A percentile compares a stretch with the other conserved stretches of the same genome.
Conservation (phyloP, 1,140 invertebrate species). For the Procambarus virginalis region DNA sequence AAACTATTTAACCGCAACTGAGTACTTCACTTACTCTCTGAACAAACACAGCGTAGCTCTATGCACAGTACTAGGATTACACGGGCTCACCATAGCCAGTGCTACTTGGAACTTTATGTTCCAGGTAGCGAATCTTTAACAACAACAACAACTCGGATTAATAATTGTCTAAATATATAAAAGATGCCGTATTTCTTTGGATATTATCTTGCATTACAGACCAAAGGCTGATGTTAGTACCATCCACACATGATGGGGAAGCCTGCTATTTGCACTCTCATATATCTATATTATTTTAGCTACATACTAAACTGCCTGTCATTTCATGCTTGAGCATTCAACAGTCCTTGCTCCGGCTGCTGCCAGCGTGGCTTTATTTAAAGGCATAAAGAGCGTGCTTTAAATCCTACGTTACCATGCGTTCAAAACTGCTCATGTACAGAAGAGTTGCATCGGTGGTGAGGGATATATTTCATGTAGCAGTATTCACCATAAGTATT, state of each 20-base stretch:
- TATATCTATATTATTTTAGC: background rate
- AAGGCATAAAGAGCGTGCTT: conserved; percentile 7
- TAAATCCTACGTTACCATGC: background rate
- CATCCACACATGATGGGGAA: too few species aligned
- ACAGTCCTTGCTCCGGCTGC: background rate
- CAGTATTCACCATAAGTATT: background rate
- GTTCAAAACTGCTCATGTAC: background rate
- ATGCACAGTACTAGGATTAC: background rate
- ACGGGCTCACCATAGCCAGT: too few species aligned
- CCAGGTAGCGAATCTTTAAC: too few species aligned
- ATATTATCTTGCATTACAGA: too few species aligned
- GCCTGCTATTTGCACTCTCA: background rate
- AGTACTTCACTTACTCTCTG: too few species aligned
- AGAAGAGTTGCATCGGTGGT: background rate
- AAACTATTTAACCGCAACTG: too few species aligned
- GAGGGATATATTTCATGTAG: background rate
- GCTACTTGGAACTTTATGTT: too few species aligned
- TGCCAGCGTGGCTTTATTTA: background rate
- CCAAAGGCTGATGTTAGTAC: too few species aligned
- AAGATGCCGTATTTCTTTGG: background rate
- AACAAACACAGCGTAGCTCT: too few species aligned
- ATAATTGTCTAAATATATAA: background rate
- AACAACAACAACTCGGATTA: too few species aligned
- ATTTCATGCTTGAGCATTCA: background rate
- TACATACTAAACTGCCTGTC: background rate